Evolutionary conservation across 2,113 vertebrate species (phyloP).

Genomic region (Anguilla rostrata): DNA sequence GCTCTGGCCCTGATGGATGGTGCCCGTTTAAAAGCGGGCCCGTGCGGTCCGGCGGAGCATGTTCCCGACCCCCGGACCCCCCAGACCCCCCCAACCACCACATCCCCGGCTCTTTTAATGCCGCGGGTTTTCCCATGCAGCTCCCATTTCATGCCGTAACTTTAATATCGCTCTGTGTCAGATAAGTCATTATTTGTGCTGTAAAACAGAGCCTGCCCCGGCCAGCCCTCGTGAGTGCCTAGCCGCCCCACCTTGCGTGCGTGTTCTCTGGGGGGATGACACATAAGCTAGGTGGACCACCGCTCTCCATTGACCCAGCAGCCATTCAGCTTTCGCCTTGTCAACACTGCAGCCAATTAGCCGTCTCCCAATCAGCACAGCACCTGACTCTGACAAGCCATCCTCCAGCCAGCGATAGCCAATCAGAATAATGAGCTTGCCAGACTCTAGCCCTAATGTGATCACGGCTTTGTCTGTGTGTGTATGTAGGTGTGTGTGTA

Average conservation of each 20-base stretch:
- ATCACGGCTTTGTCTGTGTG: too few species aligned
- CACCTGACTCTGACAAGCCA: too few species aligned
- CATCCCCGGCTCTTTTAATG: background rate
- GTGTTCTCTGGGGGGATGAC: background rate
- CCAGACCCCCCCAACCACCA: background rate
- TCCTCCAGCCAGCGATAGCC: too few species aligned
- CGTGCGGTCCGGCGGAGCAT: background rate
- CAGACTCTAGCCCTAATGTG: too few species aligned
- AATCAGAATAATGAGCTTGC: too few species aligned
- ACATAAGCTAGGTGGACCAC: background rate
- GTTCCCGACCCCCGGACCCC: background rate
- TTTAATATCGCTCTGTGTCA: conserved; percentile 2
- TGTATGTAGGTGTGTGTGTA: too few species aligned
- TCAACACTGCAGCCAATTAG: conserved; percentile 9
- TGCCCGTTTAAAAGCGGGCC: background rate
- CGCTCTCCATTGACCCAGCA: conserved; percentile 9
- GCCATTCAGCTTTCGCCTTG: conserved; percentile 22
- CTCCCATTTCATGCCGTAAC: conserved; percentile 7
- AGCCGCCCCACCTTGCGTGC: background rate
- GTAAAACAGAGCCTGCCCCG: background rate
- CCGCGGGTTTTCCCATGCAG: conserved; percentile 11
- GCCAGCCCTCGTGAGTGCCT: background rate
- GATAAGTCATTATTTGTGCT: background rate
- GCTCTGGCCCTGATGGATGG: background rate
- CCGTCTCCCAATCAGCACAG: background rate